Evolutionary conservation across 1,140 invertebrate species (phyloP).

Genomic region (Onthophagus taurus): DNA sequence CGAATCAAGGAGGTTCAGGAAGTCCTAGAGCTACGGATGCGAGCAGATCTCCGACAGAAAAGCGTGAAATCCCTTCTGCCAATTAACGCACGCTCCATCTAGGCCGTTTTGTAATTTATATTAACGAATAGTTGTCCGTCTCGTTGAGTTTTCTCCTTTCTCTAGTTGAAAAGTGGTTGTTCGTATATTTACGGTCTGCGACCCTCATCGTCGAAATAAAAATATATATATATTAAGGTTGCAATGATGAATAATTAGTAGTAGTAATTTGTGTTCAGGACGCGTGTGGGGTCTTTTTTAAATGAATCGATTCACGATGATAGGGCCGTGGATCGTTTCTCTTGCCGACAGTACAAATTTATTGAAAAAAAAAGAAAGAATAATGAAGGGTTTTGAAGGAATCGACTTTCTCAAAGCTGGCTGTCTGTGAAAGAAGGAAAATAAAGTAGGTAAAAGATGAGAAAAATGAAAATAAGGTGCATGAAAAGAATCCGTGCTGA

Average conservation of each 20-base stretch:
- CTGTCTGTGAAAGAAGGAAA: constrained; percentile 11
- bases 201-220: background rate
- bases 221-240: constrained; percentile 5
- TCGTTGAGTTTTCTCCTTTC: constrained; percentile 21
- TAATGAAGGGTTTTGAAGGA: constrained; percentile 8
- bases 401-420: constrained; percentile 6
- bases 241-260: constrained; percentile 9
- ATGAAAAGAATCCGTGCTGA: no score
- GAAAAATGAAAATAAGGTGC: no score
- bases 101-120: constrained; percentile 34
- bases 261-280: constrained; percentile 11
- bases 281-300: constrained; percentile 13
- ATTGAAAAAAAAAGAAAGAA: constrained; percentile 12
- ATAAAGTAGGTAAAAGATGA: no score
- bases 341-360: constrained; percentile 28
- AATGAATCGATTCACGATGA: constrained; percentile 8
- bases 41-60: constrained; percentile 19
- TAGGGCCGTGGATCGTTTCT: constrained; percentile 20
- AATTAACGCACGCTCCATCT: constrained; percentile 31
- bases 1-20: constrained; percentile 49
- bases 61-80: constrained; percentile 16
- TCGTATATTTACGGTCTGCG: constrained; percentile 3
- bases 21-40: constrained; percentile 16
- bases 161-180: constrained; percentile 11
- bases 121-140: constrained; percentile 23